Conservation (phyloP, 2,888 invertebrate species). For the Oligia latruncula region DNA sequence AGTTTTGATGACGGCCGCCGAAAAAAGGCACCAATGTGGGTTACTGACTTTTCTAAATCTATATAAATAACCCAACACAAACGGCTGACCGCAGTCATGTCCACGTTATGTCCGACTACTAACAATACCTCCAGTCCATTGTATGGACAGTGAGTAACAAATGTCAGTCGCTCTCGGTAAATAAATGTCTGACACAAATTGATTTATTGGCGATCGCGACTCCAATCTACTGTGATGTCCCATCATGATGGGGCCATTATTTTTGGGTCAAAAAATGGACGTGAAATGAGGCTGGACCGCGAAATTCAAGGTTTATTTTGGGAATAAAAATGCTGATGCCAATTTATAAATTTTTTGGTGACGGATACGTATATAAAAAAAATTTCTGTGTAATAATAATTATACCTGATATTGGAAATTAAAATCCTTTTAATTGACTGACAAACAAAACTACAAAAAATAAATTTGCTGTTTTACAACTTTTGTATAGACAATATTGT, state of each 20-base stretch:
- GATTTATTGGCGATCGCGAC: conserved; percentile 76
- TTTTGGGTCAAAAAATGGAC: conserved; percentile 56
- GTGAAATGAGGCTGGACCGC: conserved; percentile 35
- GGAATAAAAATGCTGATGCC: conserved; percentile 19
- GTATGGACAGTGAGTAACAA: conserved; percentile 69
- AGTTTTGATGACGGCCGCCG: not conserved
- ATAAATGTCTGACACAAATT: conserved; percentile 79
- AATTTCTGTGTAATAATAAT: no score
- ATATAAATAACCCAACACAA: not conserved
- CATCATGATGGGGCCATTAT: conserved; percentile 69
- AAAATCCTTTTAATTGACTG: no score
- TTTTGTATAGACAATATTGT: not conserved
- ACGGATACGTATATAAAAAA: not conserved
- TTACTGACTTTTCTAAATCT: not conserved
- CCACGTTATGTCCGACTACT: conserved; percentile 51
- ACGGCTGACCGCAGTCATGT: conserved; percentile 38
- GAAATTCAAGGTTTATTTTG: conserved; percentile 14
- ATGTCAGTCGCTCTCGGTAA: conserved; percentile 76
- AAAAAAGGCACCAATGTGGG: not conserved
- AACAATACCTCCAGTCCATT: conserved; percentile 34
- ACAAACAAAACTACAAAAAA: not conserved
- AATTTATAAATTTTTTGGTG: not conserved
- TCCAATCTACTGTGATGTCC: conserved; percentile 71
- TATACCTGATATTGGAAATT: not conserved
- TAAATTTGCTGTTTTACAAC: not conserved